phyloP scores from a whole-genome alignment of 2,113 vertebrate species.

The Mesembrinibis cayennensis region DNA sequence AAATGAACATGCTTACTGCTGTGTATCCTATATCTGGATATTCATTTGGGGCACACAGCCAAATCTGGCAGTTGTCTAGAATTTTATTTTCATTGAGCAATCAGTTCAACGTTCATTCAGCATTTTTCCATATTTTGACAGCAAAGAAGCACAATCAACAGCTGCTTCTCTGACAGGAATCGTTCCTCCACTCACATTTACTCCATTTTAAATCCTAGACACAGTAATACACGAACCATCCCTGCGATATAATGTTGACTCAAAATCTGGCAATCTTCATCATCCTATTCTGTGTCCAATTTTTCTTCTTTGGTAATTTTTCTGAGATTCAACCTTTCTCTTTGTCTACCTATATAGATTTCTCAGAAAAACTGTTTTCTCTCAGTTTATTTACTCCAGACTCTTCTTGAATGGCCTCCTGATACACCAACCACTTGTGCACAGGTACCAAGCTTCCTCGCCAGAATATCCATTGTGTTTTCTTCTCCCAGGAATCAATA shows the following conservation, averaged over 20 bases:
- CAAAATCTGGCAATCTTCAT: background rate
- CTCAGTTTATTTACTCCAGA: background rate
- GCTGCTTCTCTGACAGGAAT: conserved; percentile 1
- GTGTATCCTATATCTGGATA: conserved; percentile 50
- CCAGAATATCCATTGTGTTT: background rate
- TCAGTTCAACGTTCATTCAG: conserved; percentile 37
- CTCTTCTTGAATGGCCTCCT: background rate
- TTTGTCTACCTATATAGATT: background rate
- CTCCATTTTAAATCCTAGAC: background rate
- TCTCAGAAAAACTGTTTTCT: background rate
- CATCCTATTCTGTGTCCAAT: background rate
- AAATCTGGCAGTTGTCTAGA: conserved; percentile 54
- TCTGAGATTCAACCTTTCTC: background rate
- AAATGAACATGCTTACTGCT: conserved; percentile 21
- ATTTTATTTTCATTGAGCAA: conserved; percentile 48
- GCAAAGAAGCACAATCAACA: conserved; percentile 44
- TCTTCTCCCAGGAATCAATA: background rate
- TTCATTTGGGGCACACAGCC: conserved; percentile 27
- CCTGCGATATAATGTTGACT: background rate
- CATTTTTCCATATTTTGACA: conserved; percentile 31
- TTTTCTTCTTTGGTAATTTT: background rate
- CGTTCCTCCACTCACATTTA: background rate
- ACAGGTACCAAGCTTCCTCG: background rate
- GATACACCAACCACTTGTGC: background rate
- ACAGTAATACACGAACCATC: background rate